Conservation (phyloP, 1,140 invertebrate species). For the Ooceraea biroi region DNA sequence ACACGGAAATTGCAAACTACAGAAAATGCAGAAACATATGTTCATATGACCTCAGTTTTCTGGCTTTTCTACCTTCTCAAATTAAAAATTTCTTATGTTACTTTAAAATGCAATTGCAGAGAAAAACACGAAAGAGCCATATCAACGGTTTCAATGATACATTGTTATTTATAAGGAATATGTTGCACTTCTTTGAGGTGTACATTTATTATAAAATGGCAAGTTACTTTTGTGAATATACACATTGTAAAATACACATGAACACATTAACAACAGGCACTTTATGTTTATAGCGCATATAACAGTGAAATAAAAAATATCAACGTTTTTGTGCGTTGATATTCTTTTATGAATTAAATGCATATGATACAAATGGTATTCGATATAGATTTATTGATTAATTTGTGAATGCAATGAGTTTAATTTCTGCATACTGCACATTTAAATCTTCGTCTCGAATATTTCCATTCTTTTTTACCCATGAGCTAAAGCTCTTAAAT, state of each 20-base stretch:
- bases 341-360: not conserved
- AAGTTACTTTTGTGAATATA: not conserved
- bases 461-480: not conserved
- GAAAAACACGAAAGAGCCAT: not conserved
- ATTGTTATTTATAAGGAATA: no score
- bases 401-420: not conserved
- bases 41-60: not conserved
- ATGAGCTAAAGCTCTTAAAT: constrained; percentile 11
- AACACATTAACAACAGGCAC: no score
- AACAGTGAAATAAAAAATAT: not conserved
- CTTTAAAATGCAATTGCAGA: not conserved
- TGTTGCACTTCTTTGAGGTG: not conserved
- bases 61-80: not conserved
- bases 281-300: no score
- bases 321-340: not conserved
- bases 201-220: not conserved
- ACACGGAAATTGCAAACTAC: not conserved
- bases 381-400: not conserved
- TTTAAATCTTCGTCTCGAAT: not conserved
- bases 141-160: not conserved
- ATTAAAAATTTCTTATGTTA: not conserved
- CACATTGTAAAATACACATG: not conserved
- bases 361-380: not conserved
- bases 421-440: not conserved
- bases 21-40: not conserved